A percentile compares a stretch with the other conserved stretches of the same genome.
Evolutionary conservation across 2,888 invertebrate genomes (phyloP).

Genomic region (Zhuqinia jingwanae): DNA sequence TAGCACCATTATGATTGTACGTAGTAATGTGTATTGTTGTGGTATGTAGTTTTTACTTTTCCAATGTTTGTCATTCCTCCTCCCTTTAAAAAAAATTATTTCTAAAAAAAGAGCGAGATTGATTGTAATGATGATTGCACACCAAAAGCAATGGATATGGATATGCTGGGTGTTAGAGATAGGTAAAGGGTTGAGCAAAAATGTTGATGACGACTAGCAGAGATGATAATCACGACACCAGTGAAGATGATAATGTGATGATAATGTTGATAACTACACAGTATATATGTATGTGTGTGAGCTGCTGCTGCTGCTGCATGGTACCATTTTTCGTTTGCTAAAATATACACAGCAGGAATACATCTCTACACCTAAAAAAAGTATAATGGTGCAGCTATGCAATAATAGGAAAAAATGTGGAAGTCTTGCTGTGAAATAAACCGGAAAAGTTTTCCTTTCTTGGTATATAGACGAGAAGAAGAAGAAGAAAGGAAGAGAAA

Average conservation of each 20-base stretch:
- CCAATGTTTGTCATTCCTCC: conserved; percentile 2
- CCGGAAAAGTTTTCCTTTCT: conserved; percentile 17
- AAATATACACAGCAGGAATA: too few species aligned
- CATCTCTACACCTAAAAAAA: too few species aligned
- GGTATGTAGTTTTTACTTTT: too few species aligned
- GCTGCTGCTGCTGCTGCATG: too few species aligned
- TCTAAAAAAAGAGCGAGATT: background rate
- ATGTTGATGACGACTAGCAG: conserved; percentile 2
- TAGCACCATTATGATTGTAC: too few species aligned
- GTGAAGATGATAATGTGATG: conserved; percentile 28
- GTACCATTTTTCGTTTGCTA: too few species aligned
- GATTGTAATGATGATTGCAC: background rate
- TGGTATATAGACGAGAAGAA: background rate
- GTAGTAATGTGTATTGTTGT: too few species aligned
- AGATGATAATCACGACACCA: conserved; percentile 25
- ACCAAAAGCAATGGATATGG: too few species aligned
- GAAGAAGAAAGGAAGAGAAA: background rate
- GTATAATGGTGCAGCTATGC: too few species aligned
- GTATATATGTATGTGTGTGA: too few species aligned
- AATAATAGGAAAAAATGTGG: background rate
- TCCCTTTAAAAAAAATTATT: background rate
- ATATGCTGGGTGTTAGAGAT: too few species aligned
- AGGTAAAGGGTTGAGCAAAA: too few species aligned
- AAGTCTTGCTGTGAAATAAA: conserved; percentile 17
- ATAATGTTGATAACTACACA: conserved; percentile 29